Percentiles rank a stretch among this genome's conserved stretches.
Evolutionary conservation across 2,797 vertebrate species (phyloP).

Genomic region (Chlorospingus semifuscus): DNA sequence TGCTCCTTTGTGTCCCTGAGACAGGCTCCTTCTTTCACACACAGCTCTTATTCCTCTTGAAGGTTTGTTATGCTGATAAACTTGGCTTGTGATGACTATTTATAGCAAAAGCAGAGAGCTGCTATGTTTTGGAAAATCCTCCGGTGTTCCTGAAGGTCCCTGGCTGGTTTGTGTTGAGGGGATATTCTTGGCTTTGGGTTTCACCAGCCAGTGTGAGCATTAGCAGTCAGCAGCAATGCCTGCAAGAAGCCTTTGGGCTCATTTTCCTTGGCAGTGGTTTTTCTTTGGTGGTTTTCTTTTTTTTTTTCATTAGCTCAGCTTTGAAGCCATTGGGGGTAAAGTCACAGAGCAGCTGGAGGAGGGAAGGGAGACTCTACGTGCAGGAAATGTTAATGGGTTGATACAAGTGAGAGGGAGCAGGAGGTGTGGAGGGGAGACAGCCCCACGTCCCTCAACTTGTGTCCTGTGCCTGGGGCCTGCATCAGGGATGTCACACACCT

Average conservation of each 20-base stretch:
- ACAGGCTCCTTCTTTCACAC: slow-evolving; percentile 37
- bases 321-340: slow-evolving; percentile 56
- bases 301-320: slow-evolving; percentile 45
- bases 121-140: slow-evolving; percentile 56
- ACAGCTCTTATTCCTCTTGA: background rate
- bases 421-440: background rate
- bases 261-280: slow-evolving; percentile 10
- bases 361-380: background rate
- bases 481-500: background rate
- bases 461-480: background rate
- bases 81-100: slow-evolving; percentile 36
- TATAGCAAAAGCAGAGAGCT: slow-evolving; percentile 53
- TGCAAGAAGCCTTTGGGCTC: slow-evolving; percentile 15
- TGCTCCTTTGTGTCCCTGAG: slow-evolving; percentile 36
- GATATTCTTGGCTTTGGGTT: slow-evolving; percentile 37
- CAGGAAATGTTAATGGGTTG: background rate
- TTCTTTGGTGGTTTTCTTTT: background rate
- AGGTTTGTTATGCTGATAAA: slow-evolving; percentile 60
- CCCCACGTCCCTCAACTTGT: background rate
- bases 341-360: slow-evolving; percentile 47
- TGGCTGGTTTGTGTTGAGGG: background rate
- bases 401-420: background rate
- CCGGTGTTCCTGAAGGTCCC: background rate
- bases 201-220: background rate
- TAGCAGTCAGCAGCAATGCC: slow-evolving; percentile 24